Evolutionary conservation across 2,797 vertebrate species (phyloP).

Genomic region (Sciurus carolinensis): DNA sequence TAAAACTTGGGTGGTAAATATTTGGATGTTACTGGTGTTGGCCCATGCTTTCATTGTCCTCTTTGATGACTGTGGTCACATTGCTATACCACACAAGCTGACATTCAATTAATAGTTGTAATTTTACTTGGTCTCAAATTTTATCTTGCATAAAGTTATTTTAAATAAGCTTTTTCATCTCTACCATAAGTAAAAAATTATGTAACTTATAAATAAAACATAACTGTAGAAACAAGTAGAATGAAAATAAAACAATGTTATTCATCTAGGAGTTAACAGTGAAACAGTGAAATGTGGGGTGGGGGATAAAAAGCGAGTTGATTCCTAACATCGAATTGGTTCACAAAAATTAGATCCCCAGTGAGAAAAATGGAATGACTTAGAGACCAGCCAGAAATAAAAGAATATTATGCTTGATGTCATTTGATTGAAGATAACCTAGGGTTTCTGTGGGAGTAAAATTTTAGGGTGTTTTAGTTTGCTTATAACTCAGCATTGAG

Average conservation of each 20-base stretch:
- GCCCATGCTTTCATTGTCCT: background rate
- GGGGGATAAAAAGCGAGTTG: background rate
- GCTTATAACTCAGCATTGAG: background rate
- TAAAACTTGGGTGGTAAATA: background rate
- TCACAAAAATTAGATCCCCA: background rate
- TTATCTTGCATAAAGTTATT: slow-evolving; percentile 11
- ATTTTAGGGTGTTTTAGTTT: background rate
- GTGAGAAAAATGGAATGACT: background rate
- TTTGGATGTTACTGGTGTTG: background rate
- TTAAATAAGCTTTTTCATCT: slow-evolving; percentile 11
- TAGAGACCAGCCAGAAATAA: background rate
- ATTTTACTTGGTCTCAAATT: background rate
- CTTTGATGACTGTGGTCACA: background rate
- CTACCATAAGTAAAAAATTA: background rate
- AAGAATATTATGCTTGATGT: background rate
- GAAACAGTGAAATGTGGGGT: slow-evolving; percentile 9
- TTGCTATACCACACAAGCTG: background rate
- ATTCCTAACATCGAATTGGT: slow-evolving; percentile 7
- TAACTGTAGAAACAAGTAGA: background rate
- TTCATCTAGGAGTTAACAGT: background rate
- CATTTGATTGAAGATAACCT: background rate
- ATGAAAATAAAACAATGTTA: background rate
- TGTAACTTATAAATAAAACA: background rate
- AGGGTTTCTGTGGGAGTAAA: background rate
- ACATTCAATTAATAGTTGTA: background rate